phyloP scores from a whole-genome alignment of 2,888 invertebrate species.

The Pollenia amentaria region DNA sequence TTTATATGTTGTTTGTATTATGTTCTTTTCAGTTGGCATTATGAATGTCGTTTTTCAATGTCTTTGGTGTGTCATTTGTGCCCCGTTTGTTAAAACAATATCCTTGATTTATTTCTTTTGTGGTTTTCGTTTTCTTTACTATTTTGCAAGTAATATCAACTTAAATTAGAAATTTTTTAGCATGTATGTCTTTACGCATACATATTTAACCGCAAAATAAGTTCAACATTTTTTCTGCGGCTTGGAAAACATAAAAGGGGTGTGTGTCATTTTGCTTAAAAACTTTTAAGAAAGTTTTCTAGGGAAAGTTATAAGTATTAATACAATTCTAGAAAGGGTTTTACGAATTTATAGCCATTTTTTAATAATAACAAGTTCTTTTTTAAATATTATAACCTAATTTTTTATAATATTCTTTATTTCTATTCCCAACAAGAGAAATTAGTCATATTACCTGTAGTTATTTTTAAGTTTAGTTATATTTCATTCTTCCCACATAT shows the following conservation, averaged over 20 bases:
- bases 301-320: neutral
- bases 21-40: constrained; percentile 17
- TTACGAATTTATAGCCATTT: too few relatives aligned
- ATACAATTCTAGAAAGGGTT: neutral
- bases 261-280: constrained; percentile 3
- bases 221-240: constrained; percentile 40
- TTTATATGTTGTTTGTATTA: constrained; percentile 43
- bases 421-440: neutral
- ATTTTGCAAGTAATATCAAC: constrained; percentile 17
- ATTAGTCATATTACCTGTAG: constrained; percentile 14
- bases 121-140: constrained; percentile 45
- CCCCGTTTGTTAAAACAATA: constrained; percentile 26
- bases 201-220: constrained; percentile 57
- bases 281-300: neutral
- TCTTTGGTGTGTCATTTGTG: neutral
- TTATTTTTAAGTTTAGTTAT: neutral
- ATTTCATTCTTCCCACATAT: constrained; percentile 5
- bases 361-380: too few relatives aligned
- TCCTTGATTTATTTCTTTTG: constrained; percentile 58
- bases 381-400: neutral
- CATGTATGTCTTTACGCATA: constrained; percentile 36
- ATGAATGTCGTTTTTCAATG: constrained; percentile 15
- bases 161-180: neutral
- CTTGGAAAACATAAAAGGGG: constrained; percentile 23
- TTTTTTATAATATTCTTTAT: neutral